Percentiles rank a stretch among this genome's conserved stretches.
phyloP scores from a whole-genome alignment of 2,888 invertebrate species.

The Nemoura dubitans region DNA sequence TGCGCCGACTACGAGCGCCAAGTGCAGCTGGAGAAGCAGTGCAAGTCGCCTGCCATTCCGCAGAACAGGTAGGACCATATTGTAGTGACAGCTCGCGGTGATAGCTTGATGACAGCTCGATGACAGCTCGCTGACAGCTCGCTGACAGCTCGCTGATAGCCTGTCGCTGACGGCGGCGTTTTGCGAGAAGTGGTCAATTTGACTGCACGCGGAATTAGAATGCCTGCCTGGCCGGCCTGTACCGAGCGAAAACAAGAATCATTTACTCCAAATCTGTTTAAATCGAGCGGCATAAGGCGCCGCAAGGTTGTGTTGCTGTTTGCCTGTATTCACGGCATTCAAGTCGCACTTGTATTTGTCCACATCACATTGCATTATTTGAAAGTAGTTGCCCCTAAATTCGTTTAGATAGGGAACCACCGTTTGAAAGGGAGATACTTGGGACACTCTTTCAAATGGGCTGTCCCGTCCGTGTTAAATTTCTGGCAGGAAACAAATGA shows the following conservation, averaged over 20 bases:
- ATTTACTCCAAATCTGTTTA: neutral
- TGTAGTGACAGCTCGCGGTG: neutral
- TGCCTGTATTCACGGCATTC: too few relatives aligned
- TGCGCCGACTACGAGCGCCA: constrained; percentile 90
- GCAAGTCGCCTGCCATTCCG: constrained; percentile 52
- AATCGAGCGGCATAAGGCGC: neutral
- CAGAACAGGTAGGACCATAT: constrained; percentile 59
- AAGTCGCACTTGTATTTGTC: too few relatives aligned
- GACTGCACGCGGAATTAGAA: neutral
- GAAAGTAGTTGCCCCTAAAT: too few relatives aligned
- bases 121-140: constrained; percentile 32
- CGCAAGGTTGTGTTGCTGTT: neutral
- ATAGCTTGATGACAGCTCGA: constrained; percentile 32
- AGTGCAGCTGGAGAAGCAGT: constrained; percentile 57
- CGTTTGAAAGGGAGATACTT: too few relatives aligned
- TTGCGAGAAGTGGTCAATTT: neutral
- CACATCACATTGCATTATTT: too few relatives aligned
- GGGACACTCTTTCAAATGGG: too few relatives aligned
- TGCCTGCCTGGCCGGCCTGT: too few relatives aligned
- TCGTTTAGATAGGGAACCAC: too few relatives aligned
- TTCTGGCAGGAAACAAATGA: too few relatives aligned
- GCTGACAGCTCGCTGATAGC: constrained; percentile 18
- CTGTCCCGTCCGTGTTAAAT: too few relatives aligned
- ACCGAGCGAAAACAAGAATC: neutral
- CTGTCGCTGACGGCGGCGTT: neutral